Conservation (phyloP, 2,113 vertebrate genomes). For the Oncorhynchus masou region DNA sequence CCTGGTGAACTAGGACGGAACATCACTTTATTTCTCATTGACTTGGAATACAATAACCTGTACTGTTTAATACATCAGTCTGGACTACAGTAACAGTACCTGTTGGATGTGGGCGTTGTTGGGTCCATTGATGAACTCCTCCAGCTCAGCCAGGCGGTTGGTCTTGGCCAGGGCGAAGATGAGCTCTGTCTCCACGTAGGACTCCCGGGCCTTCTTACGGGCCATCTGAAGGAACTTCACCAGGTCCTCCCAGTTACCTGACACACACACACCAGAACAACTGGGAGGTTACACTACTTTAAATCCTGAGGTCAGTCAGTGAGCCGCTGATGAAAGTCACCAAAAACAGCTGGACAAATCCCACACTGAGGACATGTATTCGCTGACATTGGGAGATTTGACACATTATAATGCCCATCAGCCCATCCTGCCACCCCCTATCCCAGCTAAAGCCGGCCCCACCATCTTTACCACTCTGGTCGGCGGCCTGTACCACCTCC, state of each 20-base stretch:
- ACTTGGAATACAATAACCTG: too few species aligned
- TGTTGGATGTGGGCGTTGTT: slow-evolving; percentile 99
- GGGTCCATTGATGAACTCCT: slow-evolving; percentile 97
- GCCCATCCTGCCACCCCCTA: not conserved
- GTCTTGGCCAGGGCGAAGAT: slow-evolving; percentile 98
- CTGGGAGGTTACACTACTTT: not conserved
- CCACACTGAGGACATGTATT: too few species aligned
- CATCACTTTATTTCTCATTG: too few species aligned
- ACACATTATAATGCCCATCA: not conserved
- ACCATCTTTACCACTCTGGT: slow-evolving; percentile 83
- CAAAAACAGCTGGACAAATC: too few species aligned
- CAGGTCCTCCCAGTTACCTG: slow-evolving; percentile 97
- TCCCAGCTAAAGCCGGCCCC: not conserved
- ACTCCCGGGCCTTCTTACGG: slow-evolving; percentile 95
- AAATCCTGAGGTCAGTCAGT: too few species aligned
- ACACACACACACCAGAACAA: not conserved
- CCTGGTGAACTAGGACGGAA: too few species aligned
- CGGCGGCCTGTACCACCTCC: slow-evolving; percentile 97
- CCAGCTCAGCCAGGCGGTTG: slow-evolving; percentile 93
- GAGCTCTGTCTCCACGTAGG: slow-evolving; percentile 93
- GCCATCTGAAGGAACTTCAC: slow-evolving; percentile 98
- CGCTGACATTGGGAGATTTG: too few species aligned
- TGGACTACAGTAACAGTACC: slow-evolving; percentile 53
- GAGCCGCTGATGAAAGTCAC: too few species aligned
- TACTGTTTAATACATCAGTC: too few species aligned